Evolutionary conservation across 1,140 invertebrate species (phyloP).

Genomic region (Spodoptera frugiperda): DNA sequence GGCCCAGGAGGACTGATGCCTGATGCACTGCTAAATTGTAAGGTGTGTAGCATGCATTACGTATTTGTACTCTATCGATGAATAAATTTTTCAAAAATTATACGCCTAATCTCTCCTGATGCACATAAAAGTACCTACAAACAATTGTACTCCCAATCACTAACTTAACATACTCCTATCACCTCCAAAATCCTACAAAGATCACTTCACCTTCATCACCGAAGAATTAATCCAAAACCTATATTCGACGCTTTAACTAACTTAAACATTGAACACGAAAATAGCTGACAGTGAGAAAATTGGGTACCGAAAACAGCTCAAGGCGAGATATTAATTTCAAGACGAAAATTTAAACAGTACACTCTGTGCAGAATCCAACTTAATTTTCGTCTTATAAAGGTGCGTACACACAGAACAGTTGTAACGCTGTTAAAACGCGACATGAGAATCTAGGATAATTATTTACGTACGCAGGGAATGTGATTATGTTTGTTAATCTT

Average conservation of each 20-base stretch:
- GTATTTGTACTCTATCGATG: too few species aligned
- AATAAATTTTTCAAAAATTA: too few species aligned
- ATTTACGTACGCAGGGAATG: constrained; percentile 24
- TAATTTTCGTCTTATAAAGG: constrained; percentile 60
- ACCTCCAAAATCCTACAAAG: too few species aligned
- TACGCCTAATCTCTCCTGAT: too few species aligned
- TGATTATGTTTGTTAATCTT: constrained; percentile 20
- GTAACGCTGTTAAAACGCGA: constrained; percentile 21
- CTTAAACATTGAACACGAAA: constrained; percentile 46
- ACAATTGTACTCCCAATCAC: too few species aligned
- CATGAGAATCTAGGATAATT: constrained; percentile 11
- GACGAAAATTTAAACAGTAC: constrained; percentile 64
- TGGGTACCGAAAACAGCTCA: constrained; percentile 59
- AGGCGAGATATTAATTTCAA: constrained; percentile 65
- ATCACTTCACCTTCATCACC: not conserved
- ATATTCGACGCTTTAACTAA: constrained; percentile 44
- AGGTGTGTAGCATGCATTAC: too few species aligned
- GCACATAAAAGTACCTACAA: too few species aligned
- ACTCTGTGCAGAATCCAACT: constrained; percentile 58
- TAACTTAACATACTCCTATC: not conserved
- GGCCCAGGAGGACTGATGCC: too few species aligned
- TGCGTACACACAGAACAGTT: constrained; percentile 36
- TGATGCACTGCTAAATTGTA: too few species aligned
- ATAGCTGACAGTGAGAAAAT: constrained; percentile 53
- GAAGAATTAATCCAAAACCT: constrained; percentile 42